Base-by-base conservation (phyloP, 2,797 vertebrate genomes). In the Acanthornis magna region DNA sequence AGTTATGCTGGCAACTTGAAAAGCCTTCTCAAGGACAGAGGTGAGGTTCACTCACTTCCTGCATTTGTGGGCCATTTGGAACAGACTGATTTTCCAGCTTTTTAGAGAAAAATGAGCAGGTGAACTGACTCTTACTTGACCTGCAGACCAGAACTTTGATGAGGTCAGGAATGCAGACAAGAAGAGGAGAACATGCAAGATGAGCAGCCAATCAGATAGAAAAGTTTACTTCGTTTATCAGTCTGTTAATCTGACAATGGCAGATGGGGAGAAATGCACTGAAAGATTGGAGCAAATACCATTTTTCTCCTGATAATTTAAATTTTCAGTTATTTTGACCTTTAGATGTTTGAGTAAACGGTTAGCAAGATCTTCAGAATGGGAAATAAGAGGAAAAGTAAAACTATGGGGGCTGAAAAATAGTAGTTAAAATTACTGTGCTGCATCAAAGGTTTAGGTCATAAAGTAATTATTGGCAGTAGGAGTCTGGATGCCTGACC, bases 171-270 rank as follows among this genome's bases (percentile, higher is more conserved):
- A 70, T 2, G 18, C 34, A 72, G 73, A 82, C 78, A 60, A 84
- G 45, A 70, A 57, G 55, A 58, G n/a, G 53, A 71, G 26, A 93
- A 58, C 0, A 0, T 80, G 48, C 67, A 62, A 62, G 50, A 53
- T 0, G 0, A 73, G 23, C 73, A 84, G 66, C 36, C 70, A 84
- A 6, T 67, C 17, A 88, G 70, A 61, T 18, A 68, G 54, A 87
- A 92, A 76, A 91, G 72, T 11, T 43, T 36, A 23, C 29, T 85
- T 73, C 53, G 34, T 84, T 93, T 96, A 80, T 95, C 89, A 80
- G 30, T 34, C 48, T 88, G 15, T 74, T 93, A 50, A 88, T 93
- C 89, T 96, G 66, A 76, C 62, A 79, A 2, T 73, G 34, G 70
- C 62, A 78, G 43, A 43, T 84, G n/a, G 89, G 21, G 16, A 70